Evolutionary conservation across 2,797 vertebrate genomes (phyloP).

Genomic region (Coendou prehensilis): DNA sequence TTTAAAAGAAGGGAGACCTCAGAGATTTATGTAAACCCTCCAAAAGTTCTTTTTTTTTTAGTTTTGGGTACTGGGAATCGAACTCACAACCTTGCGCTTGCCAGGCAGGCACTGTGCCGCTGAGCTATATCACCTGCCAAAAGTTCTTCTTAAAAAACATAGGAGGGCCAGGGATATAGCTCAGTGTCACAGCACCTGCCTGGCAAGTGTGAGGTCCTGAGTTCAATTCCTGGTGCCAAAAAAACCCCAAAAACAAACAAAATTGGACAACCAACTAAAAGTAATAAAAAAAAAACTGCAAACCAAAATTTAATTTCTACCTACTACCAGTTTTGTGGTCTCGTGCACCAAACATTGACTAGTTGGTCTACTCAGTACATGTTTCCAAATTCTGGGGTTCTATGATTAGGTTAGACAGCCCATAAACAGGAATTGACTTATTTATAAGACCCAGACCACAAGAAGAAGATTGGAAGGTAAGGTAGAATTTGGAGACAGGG

Average conservation of each 20-base stretch:
- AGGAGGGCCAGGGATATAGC: no score
- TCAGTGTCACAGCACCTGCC: no score
- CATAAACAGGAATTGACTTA: background rate
- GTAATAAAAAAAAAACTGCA: background rate
- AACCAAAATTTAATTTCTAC: background rate
- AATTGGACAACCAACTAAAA: background rate
- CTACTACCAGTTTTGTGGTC: background rate
- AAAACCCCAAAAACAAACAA: background rate
- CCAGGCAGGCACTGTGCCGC: no score
- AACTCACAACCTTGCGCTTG: no score
- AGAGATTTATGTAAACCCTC: background rate
- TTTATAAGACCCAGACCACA: background rate
- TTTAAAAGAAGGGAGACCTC: background rate
- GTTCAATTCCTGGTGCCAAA: no score
- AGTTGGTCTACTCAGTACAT: background rate
- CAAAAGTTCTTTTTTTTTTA: background rate
- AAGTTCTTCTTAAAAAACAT: no score
- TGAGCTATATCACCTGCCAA: no score
- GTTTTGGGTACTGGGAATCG: no score
- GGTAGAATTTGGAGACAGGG: background rate
- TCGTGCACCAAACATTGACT: background rate
- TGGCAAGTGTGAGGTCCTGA: no score
- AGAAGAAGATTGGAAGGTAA: background rate
- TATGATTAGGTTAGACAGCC: background rate
- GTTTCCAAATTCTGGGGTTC: background rate